phyloP scores from a whole-genome alignment of 1,140 invertebrate species.

The Cyclina sinensis region DNA sequence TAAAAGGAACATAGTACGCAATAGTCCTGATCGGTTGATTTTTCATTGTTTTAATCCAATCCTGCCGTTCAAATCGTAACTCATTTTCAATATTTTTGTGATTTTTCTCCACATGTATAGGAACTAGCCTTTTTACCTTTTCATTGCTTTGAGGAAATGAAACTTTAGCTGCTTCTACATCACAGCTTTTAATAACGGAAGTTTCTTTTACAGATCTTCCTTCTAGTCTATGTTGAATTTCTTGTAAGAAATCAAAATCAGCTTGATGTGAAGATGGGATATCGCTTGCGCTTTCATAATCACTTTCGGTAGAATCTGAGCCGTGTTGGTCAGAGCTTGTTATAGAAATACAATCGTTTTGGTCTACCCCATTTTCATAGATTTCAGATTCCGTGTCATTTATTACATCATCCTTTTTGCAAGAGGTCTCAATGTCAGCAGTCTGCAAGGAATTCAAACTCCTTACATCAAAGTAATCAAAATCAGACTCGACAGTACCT shows the following conservation, averaged over 20 bases:
- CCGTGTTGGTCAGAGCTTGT: neutral
- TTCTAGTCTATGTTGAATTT: neutral
- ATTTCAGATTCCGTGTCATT: too few relatives aligned
- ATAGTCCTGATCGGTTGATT: conserved; percentile 10
- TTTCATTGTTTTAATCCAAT: neutral
- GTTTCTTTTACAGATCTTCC: too few relatives aligned
- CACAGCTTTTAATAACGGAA: too few relatives aligned
- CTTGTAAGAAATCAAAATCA: neutral
- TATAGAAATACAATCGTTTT: neutral
- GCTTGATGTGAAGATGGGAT: neutral
- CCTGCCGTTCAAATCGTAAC: too few relatives aligned
- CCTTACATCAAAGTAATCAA: neutral
- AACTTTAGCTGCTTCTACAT: too few relatives aligned
- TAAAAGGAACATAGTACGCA: conserved; percentile 21
- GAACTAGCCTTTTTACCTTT: too few relatives aligned
- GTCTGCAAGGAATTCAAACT: too few relatives aligned
- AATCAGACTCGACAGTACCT: neutral
- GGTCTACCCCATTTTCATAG: neutral
- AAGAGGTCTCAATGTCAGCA: too few relatives aligned
- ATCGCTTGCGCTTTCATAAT: neutral
- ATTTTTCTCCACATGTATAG: too few relatives aligned
- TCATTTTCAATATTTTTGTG: too few relatives aligned
- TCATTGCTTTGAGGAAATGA: too few relatives aligned
- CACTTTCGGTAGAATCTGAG: neutral
- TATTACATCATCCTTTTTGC: too few relatives aligned